Evolutionary conservation across 2,888 invertebrate species (phyloP), one percentile per base, ranked within the genome.

Genomic region (Tachina grossa): DNA sequence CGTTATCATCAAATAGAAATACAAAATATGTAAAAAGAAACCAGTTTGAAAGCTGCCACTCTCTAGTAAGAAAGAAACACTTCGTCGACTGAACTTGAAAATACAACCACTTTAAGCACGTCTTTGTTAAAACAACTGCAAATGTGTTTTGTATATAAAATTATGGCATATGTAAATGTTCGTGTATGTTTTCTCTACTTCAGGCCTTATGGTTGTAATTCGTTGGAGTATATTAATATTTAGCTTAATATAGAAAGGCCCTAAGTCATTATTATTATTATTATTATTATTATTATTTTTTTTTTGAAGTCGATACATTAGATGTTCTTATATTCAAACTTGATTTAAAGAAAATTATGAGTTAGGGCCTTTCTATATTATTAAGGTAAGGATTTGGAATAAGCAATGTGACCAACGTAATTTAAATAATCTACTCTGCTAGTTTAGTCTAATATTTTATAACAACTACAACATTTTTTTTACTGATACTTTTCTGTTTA

Each of bases 31-130:
- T n/a, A 69, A 81, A 51, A 81, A 51, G 74, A 75, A 76, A 76
- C 63, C 31, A 59, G 57, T 47, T 53, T 22, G 39, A 77, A 65
- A 71, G 69, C 43, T 83, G 65, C 31, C 5, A 77, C 66, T 49
- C 66, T 11, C 47, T 8, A 68, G 57, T 22, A 45, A 57, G 61
- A 71, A 55, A 65, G 22, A 82, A 43, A 43, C 68, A 68, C 68
- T 75, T 77, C 14, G 59, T 43, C 55, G 51, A 31, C 55, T 77
- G 84, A 84, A 84, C 84, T 84, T 84, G 84, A 84, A 84, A 84
- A 77, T 66, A 43, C 65, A 65, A 39, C 43, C 80, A 84, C 84
- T 84, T 84, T 55, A 84, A 84, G 77, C 84, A 84, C 84, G 84
- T 81, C 76, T 84, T 81, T 57, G 43, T 69, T 16, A 31, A 76